Base-by-base conservation (phyloP, 1,140 invertebrate genomes). In the Papilio xuthus region DNA sequence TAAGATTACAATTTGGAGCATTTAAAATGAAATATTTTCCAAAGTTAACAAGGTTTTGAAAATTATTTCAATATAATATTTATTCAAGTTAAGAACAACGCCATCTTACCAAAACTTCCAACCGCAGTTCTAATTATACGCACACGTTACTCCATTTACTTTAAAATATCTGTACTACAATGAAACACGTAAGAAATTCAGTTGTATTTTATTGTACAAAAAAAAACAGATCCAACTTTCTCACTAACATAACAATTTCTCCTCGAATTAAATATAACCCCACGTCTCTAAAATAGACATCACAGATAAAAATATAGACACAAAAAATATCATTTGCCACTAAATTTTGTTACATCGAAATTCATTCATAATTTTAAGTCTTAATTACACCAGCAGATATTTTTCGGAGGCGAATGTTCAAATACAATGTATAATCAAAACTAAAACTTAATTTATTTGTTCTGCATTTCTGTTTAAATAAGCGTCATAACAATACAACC, bases 241-340 rank as follows among this genome's bases (percentile, higher is more conserved):
- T 53, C 63, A 79, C 83, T 86, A 89, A 89, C 86, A 86, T 87
- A 85, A 80, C 79, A 82, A 76, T 83, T 80, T 78, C 81, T 79
- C 82, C 84, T 74, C 80, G 81, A 86, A 89, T 81, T 78, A 85
- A 88, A 86, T 86, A 85, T 85, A 86, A 85, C 81, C 79, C 76
- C 69, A 82, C 80, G 78, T 84, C 80, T 85, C 85, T 90, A 90
- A 86, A 89, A 88, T 90, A 90, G 85, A 89, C 89, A 91, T 91
- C 89, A 91, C 89, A 90, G 89, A 90, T 90, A 90, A 90, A 71
- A 89, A 90, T 88, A 90, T 88, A 91, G 85, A 91, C 88, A 86
- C 85, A 90, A 88, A 88, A 86, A 88, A 87, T 89, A 86, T 83
- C 18, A 20, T 78, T 85, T 87, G 87, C 86, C 84, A 85, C 86